A percentile compares a stretch with the other conserved stretches of the same genome.
phyloP scores from a whole-genome alignment of 2,888 invertebrate species.

The Alloplasta piceator region DNA sequence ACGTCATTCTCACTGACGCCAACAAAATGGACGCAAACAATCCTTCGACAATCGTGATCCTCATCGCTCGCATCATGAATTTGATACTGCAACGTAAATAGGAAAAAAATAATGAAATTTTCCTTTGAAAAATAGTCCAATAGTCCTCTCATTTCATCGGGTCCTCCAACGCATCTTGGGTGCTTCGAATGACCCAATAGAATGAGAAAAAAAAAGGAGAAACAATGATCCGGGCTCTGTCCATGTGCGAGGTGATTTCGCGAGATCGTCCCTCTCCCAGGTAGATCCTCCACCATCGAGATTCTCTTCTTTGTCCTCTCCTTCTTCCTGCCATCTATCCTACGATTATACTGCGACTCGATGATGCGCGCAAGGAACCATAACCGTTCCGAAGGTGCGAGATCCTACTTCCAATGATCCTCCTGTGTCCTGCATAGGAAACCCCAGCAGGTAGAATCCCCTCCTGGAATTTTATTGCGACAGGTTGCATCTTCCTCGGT shows the following conservation, averaged over 20 bases:
- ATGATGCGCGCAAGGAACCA: slow-evolving; percentile 59
- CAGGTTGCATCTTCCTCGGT: slow-evolving; percentile 76
- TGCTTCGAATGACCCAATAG: slow-evolving; percentile 1
- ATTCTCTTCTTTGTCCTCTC: slow-evolving; percentile 49
- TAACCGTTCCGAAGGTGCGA: slow-evolving; percentile 54
- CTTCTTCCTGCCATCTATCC: slow-evolving; percentile 59
- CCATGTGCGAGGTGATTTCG: slow-evolving; percentile 43
- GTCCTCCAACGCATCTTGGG: slow-evolving; percentile 43
- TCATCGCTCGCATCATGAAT: no score
- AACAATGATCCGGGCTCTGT: slow-evolving; percentile 38
- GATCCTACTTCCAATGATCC: slow-evolving; percentile 43
- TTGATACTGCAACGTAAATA: no score
- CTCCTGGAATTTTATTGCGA: slow-evolving; percentile 76
- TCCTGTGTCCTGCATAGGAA: slow-evolving; percentile 49
- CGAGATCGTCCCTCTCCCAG: slow-evolving; percentile 51
- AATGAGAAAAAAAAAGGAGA: slow-evolving; percentile 31
- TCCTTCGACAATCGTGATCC: slow-evolving; percentile 50
- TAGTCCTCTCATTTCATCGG: not conserved
- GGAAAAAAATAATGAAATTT: no score
- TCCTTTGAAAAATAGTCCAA: no score
- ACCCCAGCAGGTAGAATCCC: slow-evolving; percentile 64
- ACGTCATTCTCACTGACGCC: slow-evolving; percentile 46
- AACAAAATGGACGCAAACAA: slow-evolving; percentile 58
- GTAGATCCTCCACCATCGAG: slow-evolving; percentile 37
- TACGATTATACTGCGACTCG: slow-evolving; percentile 58